Evolutionary conservation across 2,113 vertebrate species (phyloP), one percentile per base, ranked within the genome.

Genomic region (Picathartes gymnocephalus): DNA sequence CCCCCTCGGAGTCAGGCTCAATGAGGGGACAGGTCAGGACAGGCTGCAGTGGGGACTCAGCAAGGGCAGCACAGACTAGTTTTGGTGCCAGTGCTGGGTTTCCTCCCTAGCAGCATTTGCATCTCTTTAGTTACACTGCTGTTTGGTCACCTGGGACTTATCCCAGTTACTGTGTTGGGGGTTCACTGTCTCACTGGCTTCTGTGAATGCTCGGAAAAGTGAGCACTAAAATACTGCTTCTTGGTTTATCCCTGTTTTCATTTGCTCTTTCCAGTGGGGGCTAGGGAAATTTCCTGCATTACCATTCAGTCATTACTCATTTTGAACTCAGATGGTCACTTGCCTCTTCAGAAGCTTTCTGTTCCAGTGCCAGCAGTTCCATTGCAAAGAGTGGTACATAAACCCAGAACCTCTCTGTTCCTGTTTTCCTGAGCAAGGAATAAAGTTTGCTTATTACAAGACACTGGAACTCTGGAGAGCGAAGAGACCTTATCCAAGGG

Each of bases 51-150:
- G 39, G 20, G 54, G 10, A 28, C 54, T 68, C 25, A 40, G 21
- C 61, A 31, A 15, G 58, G n/a, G 28, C 40, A 60, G 22, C 6
- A 56, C 25, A 7, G 35, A 2, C 48, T 0, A 0, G 12, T 54
- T 35, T 11, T 62, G 69, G 44, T 68, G 76, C 64, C 28, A 14
- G 3, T 17, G 4, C 19, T 37, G 35, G 15, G 20, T 77, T 80
- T 82, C 24, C 72, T 66, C 65, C 27, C 33, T 44, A 60, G 72
- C 68, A 84, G 50, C 20, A 6, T 92, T 78, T 51, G 35, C 5
- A 7, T 71, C 60, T 27, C 51, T 85, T 76, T 76, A 78, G 93
- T 87, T 81, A 44, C 69, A 1, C 69, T 50, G 42, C 57, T 91
- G 24, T 42, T 91, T 40, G 47, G 48, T 66, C 90, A 69, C 53